Percentiles rank a stretch among this genome's conserved stretches.
Evolutionary conservation across 2,113 vertebrate genomes (phyloP).

Genomic region (Labeo catla): DNA sequence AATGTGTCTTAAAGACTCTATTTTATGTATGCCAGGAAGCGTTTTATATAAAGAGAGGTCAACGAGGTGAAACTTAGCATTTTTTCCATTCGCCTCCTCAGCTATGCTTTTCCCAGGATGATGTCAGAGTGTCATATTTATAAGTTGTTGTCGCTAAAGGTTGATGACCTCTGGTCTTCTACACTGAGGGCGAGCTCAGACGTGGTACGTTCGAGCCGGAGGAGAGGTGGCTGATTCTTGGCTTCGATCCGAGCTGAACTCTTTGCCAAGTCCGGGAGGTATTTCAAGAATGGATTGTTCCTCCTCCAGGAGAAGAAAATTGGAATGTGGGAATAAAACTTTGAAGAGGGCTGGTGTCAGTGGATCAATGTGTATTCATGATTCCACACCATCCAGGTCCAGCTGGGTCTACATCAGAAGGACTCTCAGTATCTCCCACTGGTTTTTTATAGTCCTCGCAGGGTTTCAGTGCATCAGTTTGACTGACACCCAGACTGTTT

Average conservation of each 20-base stretch:
- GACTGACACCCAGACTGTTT: slow-evolving; percentile 16
- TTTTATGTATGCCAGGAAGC: slow-evolving; percentile 17
- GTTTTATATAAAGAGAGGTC: slow-evolving; percentile 27
- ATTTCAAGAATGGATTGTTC: slow-evolving; percentile 53
- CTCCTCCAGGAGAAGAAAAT: slow-evolving; percentile 44
- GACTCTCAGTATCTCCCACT: slow-evolving; percentile 54
- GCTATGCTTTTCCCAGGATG: slow-evolving; percentile 1
- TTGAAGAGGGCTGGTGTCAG: slow-evolving; percentile 32
- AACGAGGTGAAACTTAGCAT: slow-evolving; percentile 32
- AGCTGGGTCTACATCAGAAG: slow-evolving; percentile 41
- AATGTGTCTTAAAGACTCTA: not conserved
- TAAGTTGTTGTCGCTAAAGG: slow-evolving; percentile 23
- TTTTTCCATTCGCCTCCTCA: not conserved
- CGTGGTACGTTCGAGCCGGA: slow-evolving; percentile 30
- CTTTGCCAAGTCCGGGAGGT: slow-evolving; percentile 41
- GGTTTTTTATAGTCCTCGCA: not conserved
- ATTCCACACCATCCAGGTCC: slow-evolving; percentile 49
- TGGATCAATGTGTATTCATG: slow-evolving; percentile 54
- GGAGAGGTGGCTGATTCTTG: slow-evolving; percentile 29
- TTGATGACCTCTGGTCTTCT: slow-evolving; percentile 59
- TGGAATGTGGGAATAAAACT: slow-evolving; percentile 35
- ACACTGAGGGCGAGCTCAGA: slow-evolving; percentile 30
- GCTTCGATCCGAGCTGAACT: slow-evolving; percentile 42
- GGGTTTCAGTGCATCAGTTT: not conserved
- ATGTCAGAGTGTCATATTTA: slow-evolving; percentile 37